Base-by-base conservation (phyloP, 2,888 invertebrate genomes). In the Scelioninae gen. 1 region DNA sequence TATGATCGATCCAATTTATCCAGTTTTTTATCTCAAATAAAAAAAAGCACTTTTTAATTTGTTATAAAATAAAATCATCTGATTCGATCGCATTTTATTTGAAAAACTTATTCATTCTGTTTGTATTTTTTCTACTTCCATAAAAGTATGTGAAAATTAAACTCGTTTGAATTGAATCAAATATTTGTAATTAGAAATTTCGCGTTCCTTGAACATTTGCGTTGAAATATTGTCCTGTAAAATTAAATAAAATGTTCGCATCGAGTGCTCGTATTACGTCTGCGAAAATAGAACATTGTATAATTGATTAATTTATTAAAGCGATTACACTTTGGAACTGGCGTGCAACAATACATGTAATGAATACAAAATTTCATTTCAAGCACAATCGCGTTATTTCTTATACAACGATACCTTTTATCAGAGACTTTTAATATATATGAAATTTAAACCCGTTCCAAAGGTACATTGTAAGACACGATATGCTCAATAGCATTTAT, bases 351-450 rank as follows among this genome's bases (percentile, higher is more conserved):
- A 60, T 58, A 10, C 51, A 58, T 15, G 40, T 40, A 29, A 49
- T 51, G 60, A 60, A 71, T 71, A 29, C 43, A 10, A 49, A 40
- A 51, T 60, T 71, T 49, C 60, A 51, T 71, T 71, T 71, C 31
- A 58, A 51, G 43, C 60, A 60, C 49, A 71, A 71, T 60, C 51
- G 43, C 43, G 29, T 60, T 60, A 60, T 71, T 71, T 23, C 60
- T 71, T 71, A 60, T 71, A 49, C 60, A 71, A 51, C 60, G 40
- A 34, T 34, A 43, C 51, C 51, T 71, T 71, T 71, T 71, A 60
- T 60, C 31, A 38, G 8, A 51, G 29, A 13, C 43, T 51, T 60
- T 40, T 71, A 60, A 71, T 40, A 71, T 60, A 71, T 60, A 51
- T 51, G 51, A 60, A 29, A 60, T 71, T 49, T 49, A 60, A 71